Evolutionary conservation across 2,888 invertebrate species (phyloP).

Genomic region (Hypercompe scribonia): DNA sequence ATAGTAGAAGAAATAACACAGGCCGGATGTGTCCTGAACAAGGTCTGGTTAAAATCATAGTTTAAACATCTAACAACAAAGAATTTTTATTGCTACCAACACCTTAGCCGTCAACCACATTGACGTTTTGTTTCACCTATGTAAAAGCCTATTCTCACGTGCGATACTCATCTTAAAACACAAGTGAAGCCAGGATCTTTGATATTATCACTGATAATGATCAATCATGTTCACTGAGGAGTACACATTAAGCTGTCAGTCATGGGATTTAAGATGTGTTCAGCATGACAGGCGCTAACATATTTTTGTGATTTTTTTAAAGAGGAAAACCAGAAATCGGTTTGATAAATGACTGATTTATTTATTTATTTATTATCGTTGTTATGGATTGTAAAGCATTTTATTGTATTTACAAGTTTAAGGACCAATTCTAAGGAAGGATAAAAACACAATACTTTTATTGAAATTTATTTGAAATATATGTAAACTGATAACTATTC

Average conservation of each 20-base stretch:
- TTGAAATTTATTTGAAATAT: not conserved
- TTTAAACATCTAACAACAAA: not conserved
- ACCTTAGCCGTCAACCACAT: not conserved
- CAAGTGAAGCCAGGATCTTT: conserved; percentile 27
- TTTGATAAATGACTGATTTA: conserved; percentile 4
- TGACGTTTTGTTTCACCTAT: conserved; percentile 12
- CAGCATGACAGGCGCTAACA: conserved; percentile 46
- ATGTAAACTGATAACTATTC: not conserved
- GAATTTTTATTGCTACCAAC: not conserved
- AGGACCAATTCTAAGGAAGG: not conserved
- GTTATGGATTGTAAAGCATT: not conserved
- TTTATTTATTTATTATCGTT: no score
- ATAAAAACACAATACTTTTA: not conserved
- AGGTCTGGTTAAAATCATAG: not conserved
- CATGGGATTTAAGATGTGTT: conserved; percentile 35
- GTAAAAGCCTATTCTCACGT: conserved; percentile 17
- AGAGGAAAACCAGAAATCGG: not conserved
- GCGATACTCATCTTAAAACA: conserved; percentile 24
- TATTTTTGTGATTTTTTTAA: conserved; percentile 24
- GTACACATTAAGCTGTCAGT: conserved; percentile 48
- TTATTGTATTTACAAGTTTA: not conserved
- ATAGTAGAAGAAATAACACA: no score
- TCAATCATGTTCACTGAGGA: conserved; percentile 44
- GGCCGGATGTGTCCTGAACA: not conserved
- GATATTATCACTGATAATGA: conserved; percentile 42